A percentile compares a stretch with the other conserved stretches of the same genome.
Conservation (phyloP, 92 coral and sea anemone genomes). For the Epizoanthus stellaris region DNA sequence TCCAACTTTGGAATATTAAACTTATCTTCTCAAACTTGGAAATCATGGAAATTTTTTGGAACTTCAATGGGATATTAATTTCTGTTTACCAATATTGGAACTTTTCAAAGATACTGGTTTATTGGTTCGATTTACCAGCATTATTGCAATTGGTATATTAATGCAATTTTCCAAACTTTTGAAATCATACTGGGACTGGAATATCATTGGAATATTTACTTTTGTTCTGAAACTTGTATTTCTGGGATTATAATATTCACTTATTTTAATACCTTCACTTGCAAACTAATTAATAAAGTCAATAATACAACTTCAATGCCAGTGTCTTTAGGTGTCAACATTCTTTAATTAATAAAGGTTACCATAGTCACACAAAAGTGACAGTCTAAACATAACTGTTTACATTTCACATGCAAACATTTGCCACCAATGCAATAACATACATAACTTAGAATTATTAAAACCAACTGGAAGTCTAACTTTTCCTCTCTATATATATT, state of each 20-base stretch:
- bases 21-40: not conserved
- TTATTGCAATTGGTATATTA: not conserved
- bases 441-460: no score
- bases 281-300: not conserved
- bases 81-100: not conserved
- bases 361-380: no score
- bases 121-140: no score
- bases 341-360: no score
- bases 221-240: conserved; percentile 37
- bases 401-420: no score
- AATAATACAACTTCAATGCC: no score
- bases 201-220: conserved; percentile 34
- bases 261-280: conserved; percentile 26
- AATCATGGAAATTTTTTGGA: not conserved
- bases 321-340: no score
- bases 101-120: no score
- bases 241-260: conserved; percentile 29
- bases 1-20: conserved; percentile 28
- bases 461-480: no score
- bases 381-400: no score
- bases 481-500: no score
- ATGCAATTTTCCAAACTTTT: conserved; percentile 1
- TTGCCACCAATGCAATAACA: no score
- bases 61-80: not conserved
- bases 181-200: not conserved